Evolutionary conservation across 2,113 vertebrate genomes (phyloP).

Genomic region (Meles meles): DNA sequence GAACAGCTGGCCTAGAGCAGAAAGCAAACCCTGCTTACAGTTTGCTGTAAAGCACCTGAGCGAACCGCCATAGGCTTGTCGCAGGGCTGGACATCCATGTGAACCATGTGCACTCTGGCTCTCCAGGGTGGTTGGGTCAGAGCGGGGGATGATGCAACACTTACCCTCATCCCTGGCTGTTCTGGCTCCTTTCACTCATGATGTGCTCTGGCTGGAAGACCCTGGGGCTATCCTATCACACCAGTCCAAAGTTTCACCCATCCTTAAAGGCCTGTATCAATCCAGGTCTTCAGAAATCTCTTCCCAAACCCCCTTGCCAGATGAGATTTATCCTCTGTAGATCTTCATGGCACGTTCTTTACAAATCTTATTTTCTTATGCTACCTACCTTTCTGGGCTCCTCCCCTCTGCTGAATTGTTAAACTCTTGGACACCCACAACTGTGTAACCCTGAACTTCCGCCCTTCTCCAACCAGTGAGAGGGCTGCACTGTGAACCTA

Average conservation of each 20-base stretch:
- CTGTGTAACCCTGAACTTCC: not conserved
- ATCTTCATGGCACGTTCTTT: not conserved
- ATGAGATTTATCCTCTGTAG: not conserved
- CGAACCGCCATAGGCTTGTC: not conserved
- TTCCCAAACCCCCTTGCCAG: not conserved
- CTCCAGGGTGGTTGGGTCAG: not conserved
- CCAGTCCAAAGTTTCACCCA: not conserved
- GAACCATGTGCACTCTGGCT: not conserved
- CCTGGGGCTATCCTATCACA: too few relatives aligned
- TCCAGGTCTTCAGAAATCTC: not conserved
- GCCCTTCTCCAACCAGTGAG: not conserved
- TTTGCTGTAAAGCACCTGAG: not conserved
- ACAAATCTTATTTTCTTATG: not conserved
- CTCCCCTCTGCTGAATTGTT: not conserved
- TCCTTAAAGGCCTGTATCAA: not conserved
- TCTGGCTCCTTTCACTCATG: not conserved
- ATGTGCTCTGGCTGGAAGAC: not conserved
- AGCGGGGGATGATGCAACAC: not conserved
- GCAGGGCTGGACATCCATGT: not conserved
- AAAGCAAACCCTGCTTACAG: not conserved
- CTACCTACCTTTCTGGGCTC: not conserved
- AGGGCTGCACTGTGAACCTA: not conserved
- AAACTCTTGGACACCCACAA: not conserved
- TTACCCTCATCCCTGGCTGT: not conserved
- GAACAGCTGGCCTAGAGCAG: not conserved